Base-by-base conservation (phyloP, 2,113 vertebrate genomes). In the Plestiodon gilberti region DNA sequence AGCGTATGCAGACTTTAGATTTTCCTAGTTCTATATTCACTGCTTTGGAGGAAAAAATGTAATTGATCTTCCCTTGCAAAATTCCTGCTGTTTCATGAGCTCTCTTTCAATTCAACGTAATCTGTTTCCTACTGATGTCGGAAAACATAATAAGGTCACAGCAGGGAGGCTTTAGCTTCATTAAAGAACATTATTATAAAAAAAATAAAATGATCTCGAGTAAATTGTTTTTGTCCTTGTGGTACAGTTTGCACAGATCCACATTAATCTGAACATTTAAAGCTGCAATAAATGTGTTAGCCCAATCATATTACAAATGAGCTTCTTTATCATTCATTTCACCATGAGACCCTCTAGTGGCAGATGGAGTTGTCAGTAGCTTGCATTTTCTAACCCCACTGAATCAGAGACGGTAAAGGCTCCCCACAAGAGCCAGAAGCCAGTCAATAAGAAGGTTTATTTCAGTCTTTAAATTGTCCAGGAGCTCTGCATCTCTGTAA, bases 111-210 rank as follows among this genome's bases (percentile, higher is more conserved):
- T 94, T 95, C 75, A 70, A 78, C 62, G 64, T 87, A 96, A 96
- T 95, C 91, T 93, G 91, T 96, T 96, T 95, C 92, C 86, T 83
- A 93, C 61, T 93, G 94, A 95, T 95, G 94, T 85, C 95, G 84
- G 91, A 95, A 96, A 95, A 95, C 87, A 95, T 95, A 96, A 96
- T 96, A 96, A 96, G 94, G 93, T 94, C 96, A 95, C 96, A 96
- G 95, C 94, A 94, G 95, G 96, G 86, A 96, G 90, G 86, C 82
- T 94, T 94, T 91, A 94, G 93, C 95, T 95, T 97, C 95, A 96
- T 97, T 95, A 96, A 94, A 95, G 91, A 92, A 96, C 91, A 95
- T 95, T 96, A 95, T 95, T 94, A 94, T 92, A 77, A 93, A 96
- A 95, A 94, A 96, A 96, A 95, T 89, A 94, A 96, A 94, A 95